These are phyloP conservation scores for Miichthys miiuy DNA, from an alignment of 2,797 vertebrate species.

Conservation along the genomic window DNA sequence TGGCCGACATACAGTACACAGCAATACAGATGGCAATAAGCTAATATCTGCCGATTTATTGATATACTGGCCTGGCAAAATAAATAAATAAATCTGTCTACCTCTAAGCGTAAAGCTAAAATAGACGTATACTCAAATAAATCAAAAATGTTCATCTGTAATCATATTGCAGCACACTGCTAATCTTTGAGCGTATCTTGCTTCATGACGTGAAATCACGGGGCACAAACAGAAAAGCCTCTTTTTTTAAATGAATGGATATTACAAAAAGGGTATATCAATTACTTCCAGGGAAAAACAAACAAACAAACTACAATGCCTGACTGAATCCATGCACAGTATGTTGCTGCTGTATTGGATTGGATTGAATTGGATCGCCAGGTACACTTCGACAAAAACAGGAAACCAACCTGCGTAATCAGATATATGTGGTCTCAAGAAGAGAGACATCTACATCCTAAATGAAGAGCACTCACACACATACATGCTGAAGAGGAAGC, in stretches of 20 bases:
- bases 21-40: too few species aligned
- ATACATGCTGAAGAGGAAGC: slow-evolving; percentile 27
- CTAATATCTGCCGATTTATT: too few species aligned
- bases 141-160: not conserved
- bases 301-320: not conserved
- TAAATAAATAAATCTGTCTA: too few species aligned
- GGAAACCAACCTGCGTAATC: slow-evolving; percentile 65
- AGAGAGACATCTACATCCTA: slow-evolving; percentile 57
- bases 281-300: slow-evolving; percentile 32
- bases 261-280: slow-evolving; percentile 45
- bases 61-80: too few species aligned
- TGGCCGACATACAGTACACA: not conserved
- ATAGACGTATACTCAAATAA: too few species aligned
- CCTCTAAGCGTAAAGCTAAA: too few species aligned
- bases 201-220: not conserved
- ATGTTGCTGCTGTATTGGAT: slow-evolving; percentile 21
- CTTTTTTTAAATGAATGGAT: slow-evolving; percentile 46
- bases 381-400: slow-evolving; percentile 31
- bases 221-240: slow-evolving; percentile 17
- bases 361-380: slow-evolving; percentile 25
- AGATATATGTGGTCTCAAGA: slow-evolving; percentile 68
- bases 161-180: not conserved
- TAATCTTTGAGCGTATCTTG: not conserved
- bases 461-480: slow-evolving; percentile 75
- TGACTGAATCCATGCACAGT: slow-evolving; percentile 1